Base-by-base conservation (phyloP, 2,888 invertebrate genomes). In the Tolmerus cingulatus region DNA sequence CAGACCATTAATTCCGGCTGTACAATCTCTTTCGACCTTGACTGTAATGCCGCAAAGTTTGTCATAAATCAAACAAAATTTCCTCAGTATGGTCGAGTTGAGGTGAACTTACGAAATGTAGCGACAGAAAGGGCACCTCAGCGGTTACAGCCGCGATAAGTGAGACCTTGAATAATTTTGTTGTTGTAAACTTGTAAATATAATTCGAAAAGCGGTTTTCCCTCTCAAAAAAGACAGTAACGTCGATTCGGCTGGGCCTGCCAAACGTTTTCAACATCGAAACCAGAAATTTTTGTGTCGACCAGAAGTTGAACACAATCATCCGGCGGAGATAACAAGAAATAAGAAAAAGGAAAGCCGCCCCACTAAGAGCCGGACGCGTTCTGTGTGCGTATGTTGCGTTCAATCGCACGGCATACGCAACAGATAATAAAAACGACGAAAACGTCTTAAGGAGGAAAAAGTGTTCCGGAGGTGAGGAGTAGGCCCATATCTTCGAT, bases 231-330 rank as follows among this genome's bases (percentile, higher is more conserved):
- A 57, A 57, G 27, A 57, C 23, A 57, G 27, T 27, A 57, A 57
- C 23, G 12, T n/a, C 51, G 23, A 19, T n/a, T 57, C 9, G 23
- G 23, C 57, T 12, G 51, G 23, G 23, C 66, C 23, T 76, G 76
- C 66, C 19, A 37, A 81, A 74, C 43, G 57, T 27, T 66, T 82
- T 78, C 12, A 46, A 86, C 77, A 43, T 76, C n/a, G 43, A 76
- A 81, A 87, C 74, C 87, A 81, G 79, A 74, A 66, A 85, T 85
- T 84, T 27, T 66, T 85, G 27, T 85, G 74, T 74, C 85, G 85
- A 85, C 74, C 82, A 82, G 57, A 82, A 82, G 82, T 82, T 82
- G 82, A 82, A 82, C 66, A 66, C 82, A 82, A 82, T 82, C 66
- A 82, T 57, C 82, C 82, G 34, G 2, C 16, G n/a, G 37, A 23